Conservation (phyloP, 1,140 invertebrate genomes). For the Hyphantria cunea region DNA sequence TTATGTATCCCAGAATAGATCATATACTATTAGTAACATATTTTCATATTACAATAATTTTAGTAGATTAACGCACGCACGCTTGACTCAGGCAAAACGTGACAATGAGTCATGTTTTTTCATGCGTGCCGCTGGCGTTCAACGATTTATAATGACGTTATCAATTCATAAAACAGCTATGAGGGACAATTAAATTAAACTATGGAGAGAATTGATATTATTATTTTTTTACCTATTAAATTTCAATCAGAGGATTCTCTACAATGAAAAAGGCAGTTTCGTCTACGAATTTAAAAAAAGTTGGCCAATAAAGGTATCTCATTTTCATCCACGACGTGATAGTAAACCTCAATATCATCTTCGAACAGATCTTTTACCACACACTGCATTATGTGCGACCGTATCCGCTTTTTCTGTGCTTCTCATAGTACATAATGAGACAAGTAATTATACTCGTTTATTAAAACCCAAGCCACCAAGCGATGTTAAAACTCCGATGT, state of each 20-base stretch:
- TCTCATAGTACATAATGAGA: slow-evolving; percentile 12
- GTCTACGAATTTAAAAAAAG: background rate
- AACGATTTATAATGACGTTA: too few species aligned
- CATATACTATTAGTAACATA: background rate
- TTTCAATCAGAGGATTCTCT: background rate
- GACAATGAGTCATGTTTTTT: too few species aligned
- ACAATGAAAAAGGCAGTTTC: background rate
- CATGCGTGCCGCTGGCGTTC: too few species aligned
- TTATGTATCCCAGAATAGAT: background rate
- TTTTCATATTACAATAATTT: background rate
- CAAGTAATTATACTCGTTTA: slow-evolving; percentile 4
- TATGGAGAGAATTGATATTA: too few species aligned
- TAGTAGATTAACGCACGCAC: too few species aligned
- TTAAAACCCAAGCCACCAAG: slow-evolving; percentile 8
- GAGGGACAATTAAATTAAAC: too few species aligned
- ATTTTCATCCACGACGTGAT: background rate
- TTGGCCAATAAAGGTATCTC: background rate
- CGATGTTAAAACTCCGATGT: too few species aligned
- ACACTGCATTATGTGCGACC: background rate
- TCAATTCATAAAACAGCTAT: too few species aligned
- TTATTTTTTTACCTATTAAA: too few species aligned
- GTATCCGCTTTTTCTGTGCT: slow-evolving; percentile 5
- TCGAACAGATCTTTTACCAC: background rate
- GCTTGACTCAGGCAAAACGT: too few species aligned
- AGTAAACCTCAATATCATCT: background rate